Evolutionary conservation across 1,140 invertebrate species (phyloP), one percentile per base, ranked within the genome.

Genomic region (Lepidurus packardi): DNA sequence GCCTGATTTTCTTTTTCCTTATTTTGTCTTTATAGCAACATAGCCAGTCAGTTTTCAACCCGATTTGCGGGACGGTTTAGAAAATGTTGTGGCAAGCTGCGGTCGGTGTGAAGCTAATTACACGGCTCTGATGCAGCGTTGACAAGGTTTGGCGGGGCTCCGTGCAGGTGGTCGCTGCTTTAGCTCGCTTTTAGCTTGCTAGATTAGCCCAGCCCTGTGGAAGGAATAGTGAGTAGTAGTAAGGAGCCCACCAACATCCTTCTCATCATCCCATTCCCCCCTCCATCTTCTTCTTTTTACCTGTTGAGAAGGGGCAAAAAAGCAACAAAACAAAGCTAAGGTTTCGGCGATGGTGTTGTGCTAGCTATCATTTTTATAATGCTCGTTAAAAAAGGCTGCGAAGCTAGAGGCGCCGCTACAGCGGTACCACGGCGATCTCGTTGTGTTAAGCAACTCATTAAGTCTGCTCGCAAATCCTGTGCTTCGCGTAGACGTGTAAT

Each of bases 311-410:
- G 34, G 53, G 13, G 53, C 53, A 65, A 13, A 34, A 34, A 13
- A 65, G 53, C 53, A 65, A 65, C 53, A 65, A 65, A 65, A 65
- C 53, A 65, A 34, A 34, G 34, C 34, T 21, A n/a, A 9, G 34
- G 8, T 65, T 21, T 65, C 53, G 53, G 53, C 53, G 6, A 21
- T 65, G 53, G 53, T 65, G 53, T 65, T 65, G 21, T 65, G 53
- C 53, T 65, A 65, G 53, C 53, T 65, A 65, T 65, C 53, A 65
- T 65, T 65, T 65, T 65, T 65, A 65, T 65, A 65, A 65, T 65
- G 21, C 53, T 65, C 53, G 53, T 65, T 65, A 65, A 21, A 65
- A 65, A 8, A 65, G 53, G 6, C 9, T 65, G 13, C 9, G 53
- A 65, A 65, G 21, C 53, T n/a, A 65, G 53, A 65, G 53, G 53